Conservation (phyloP, 2,113 vertebrate genomes). For the Paradoxurus hermaphroditus region DNA sequence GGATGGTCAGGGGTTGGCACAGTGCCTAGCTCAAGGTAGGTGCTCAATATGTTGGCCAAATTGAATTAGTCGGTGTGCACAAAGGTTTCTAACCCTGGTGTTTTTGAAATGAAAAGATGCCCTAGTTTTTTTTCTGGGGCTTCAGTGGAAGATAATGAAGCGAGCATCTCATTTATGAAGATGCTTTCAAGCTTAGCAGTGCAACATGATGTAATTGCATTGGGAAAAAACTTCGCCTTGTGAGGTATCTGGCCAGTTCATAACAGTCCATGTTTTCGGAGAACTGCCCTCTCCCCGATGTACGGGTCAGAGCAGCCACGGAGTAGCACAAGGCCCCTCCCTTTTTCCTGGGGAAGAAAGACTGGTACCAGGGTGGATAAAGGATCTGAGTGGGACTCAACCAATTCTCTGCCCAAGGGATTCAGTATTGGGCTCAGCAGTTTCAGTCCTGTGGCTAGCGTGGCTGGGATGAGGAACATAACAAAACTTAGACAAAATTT, state of each 20-base stretch:
- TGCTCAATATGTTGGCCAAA: neutral
- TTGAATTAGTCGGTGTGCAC: neutral
- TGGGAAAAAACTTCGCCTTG: neutral
- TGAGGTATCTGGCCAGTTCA: neutral
- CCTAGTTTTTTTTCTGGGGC: neutral
- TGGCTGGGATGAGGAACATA: neutral
- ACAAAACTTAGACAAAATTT: neutral
- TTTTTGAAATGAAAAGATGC: neutral
- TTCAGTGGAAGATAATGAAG: neutral
- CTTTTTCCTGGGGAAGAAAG: neutral
- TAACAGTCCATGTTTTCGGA: neutral
- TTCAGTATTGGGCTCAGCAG: neutral
- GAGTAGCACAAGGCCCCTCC: neutral
- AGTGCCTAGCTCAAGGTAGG: neutral
- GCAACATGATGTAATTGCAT: neutral
- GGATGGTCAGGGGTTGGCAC: neutral
- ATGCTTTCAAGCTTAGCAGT: neutral
- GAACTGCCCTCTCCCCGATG: neutral
- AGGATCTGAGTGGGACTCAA: neutral
- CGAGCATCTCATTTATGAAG: neutral
- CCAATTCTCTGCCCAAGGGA: neutral
- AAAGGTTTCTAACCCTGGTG: neutral
- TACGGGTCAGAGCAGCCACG: neutral
- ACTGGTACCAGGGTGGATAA: neutral
- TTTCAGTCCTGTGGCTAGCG: neutral